phyloP scores from a whole-genome alignment of 2,113 vertebrate species.

The Marmota flaviventris region DNA sequence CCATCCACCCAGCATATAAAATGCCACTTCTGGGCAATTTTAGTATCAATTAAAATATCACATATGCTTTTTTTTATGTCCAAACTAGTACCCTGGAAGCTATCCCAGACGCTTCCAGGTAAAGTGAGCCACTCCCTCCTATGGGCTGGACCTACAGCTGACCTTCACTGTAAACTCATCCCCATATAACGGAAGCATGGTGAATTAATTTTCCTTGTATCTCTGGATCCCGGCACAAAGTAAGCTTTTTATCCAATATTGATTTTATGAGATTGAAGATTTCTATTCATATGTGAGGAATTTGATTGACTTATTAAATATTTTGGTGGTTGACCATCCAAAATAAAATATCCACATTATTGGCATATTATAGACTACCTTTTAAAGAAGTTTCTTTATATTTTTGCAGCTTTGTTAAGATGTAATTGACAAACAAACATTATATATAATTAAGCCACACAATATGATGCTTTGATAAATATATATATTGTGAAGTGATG shows the following conservation, averaged over 20 bases:
- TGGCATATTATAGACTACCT: not conserved
- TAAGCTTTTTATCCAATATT: not conserved
- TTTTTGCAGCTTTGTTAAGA: not conserved
- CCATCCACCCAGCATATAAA: not conserved
- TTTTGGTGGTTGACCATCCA: not conserved
- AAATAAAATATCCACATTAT: not conserved
- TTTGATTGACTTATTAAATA: not conserved
- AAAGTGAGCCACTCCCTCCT: not conserved
- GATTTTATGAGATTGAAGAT: not conserved
- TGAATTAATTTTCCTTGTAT: too few relatives aligned
- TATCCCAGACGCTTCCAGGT: not conserved
- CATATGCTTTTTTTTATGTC: not conserved
- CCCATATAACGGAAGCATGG: not conserved
- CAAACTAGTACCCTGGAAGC: not conserved
- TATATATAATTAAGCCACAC: not conserved
- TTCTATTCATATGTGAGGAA: not conserved
- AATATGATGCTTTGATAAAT: not conserved
- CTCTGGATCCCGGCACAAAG: not conserved
- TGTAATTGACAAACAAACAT: not conserved
- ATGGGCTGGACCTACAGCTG: accelerated
- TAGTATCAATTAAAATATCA: not conserved
- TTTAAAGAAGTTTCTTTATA: not conserved
- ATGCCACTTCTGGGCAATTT: not conserved
- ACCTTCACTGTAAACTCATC: not conserved
- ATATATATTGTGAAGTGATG: not conserved